phyloP scores from a whole-genome alignment of 2,797 vertebrate species.

The Microchirus variegatus region DNA sequence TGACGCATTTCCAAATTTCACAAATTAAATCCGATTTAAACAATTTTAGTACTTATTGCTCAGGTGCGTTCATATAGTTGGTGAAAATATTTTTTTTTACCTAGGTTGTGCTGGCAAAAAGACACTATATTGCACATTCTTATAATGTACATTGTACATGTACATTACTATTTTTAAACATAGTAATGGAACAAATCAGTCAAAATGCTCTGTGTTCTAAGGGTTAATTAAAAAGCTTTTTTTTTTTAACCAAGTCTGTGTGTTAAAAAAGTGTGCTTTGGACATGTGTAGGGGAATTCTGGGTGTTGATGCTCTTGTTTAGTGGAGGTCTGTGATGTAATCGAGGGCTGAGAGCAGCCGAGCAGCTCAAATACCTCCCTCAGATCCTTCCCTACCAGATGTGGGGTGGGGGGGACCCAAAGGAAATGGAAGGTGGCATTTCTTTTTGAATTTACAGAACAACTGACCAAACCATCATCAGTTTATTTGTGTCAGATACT shows the following conservation, averaged over 20 bases:
- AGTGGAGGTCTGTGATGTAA: conserved; percentile 56
- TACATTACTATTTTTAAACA: too few relatives aligned
- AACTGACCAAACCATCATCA: too few relatives aligned
- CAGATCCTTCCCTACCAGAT: conserved; percentile 29
- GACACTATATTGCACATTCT: too few relatives aligned
- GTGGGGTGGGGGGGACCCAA: conserved; percentile 12
- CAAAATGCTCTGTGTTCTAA: too few relatives aligned
- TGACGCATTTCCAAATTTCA: too few relatives aligned
- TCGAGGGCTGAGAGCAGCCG: conserved; percentile 22
- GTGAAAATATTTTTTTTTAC: too few relatives aligned
- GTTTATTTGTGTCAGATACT: background rate
- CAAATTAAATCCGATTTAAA: too few relatives aligned
- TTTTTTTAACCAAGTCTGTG: conserved; percentile 44
- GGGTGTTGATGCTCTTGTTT: conserved; percentile 43
- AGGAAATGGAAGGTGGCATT: conserved; percentile 35
- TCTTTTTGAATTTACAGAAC: conserved; percentile 29
- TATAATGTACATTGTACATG: too few relatives aligned
- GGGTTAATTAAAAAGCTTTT: conserved; percentile 68
- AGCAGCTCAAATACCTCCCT: conserved; percentile 28
- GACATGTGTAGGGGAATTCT: conserved; percentile 45
- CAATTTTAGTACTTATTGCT: too few relatives aligned
- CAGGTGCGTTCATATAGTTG: too few relatives aligned
- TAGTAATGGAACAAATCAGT: too few relatives aligned
- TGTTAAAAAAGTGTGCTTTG: conserved; percentile 67
- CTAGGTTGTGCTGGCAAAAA: too few relatives aligned